Base-by-base conservation (phyloP, 2,113 vertebrate genomes). In the Empidonax alnorum region DNA sequence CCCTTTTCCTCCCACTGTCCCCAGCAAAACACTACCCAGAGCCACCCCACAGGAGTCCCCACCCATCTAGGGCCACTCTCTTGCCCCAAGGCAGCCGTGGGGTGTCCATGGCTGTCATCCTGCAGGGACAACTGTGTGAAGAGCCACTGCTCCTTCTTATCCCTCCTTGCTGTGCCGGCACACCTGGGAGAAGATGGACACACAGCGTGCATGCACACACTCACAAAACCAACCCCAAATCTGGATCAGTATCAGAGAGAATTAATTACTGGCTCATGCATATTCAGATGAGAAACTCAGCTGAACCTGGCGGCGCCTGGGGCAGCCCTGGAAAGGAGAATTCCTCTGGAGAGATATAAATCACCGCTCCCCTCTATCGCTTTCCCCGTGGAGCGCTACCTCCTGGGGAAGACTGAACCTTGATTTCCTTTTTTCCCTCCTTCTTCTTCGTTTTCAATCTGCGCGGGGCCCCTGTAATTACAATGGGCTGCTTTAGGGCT, bases 181-280 rank as follows among this genome's bases (percentile, higher is more conserved):
- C 86, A 94, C 94, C 93, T 97, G 91, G 86, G 89, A 93, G 91
- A 86, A 90, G 76, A 74, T 5, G 1, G 80, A 71, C 75, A 62
- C 68, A 59, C 39, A 95, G 18, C 0, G 1, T 4, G 11, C 87
- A 62, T 7, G 1, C 75, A 77, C 85, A 23, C 61, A 71, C 89
- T 89, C 72, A 77, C 76, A 89, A 92, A 92, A 71, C 89, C 94
- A 94, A 93, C 77, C 86, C 89, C 56, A 74, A 95, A 78, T 96
- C 95, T 95, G 95, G 96, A 97, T 94, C 52, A 13, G 93, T 94
- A 97, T 96, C 95, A 95, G 93, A 97, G 95, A 95, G 96, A 97
- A 96, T 97, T 96, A 97, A 97, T 97, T 96, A 95, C 94, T 75
- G 84, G 39, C 73, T 97, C 85, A 96, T 97, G 88, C 92, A 95